phyloP scores from a whole-genome alignment of 2,113 vertebrate genomes.

The Tragelaphus imberbis region DNA sequence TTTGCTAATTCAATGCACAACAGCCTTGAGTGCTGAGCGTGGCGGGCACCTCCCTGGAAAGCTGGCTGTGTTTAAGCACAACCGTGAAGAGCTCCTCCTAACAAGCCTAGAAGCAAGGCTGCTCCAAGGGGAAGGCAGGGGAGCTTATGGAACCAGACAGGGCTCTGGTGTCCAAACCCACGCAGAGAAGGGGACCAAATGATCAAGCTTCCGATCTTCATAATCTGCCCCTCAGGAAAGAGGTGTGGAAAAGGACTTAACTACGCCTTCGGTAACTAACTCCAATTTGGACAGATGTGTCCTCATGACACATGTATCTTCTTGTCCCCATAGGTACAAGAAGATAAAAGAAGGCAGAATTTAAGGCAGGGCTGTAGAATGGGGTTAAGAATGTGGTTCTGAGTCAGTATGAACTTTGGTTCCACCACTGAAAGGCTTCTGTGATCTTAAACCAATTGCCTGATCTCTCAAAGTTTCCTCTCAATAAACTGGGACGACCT shows the following conservation, averaged over 20 bases:
- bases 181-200: not conserved
- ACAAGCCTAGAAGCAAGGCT: not conserved
- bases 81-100: not conserved
- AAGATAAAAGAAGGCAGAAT: not conserved
- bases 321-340: not conserved
- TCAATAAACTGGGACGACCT: not conserved
- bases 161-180: fast-evolving
- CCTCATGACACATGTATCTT: not conserved
- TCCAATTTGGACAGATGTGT: not conserved
- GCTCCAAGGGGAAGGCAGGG: not conserved
- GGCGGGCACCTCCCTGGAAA: not conserved
- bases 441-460: not conserved
- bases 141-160: not conserved
- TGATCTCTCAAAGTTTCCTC: not conserved
- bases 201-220: not conserved
- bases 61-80: not conserved
- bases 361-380: not conserved
- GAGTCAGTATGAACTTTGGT: not conserved
- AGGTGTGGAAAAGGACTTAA: not conserved
- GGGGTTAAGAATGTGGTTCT: not conserved
- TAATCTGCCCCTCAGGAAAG: not conserved
- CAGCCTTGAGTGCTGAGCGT: not conserved
- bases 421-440: not conserved
- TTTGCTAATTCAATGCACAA: not conserved
- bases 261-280: not conserved